Evolutionary conservation across 2,888 invertebrate genomes (phyloP), one percentile per base, ranked within the genome.

Genomic region (Pimpla rufipes): DNA sequence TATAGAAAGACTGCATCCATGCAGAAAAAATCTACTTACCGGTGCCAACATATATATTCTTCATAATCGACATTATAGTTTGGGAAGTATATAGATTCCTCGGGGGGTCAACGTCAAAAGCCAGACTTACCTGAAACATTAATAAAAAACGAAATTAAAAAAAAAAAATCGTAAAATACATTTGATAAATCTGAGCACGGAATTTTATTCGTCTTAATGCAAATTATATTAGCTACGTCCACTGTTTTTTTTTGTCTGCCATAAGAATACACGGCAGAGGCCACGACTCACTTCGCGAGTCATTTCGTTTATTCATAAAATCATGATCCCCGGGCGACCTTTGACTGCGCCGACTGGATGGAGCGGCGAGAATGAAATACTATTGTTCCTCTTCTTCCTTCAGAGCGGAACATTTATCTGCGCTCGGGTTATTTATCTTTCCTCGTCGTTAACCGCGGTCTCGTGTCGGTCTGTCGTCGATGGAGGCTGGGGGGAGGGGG

Each of bases 61-160:
- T 35, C 35, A 35, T 1, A 4, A 23, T 29, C 35, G 23, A 13
- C 11, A 21, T 42, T n/a, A 10, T 35, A 40, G 40, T 62, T 70
- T 18, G 8, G 3, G 11, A n/a, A 37, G 18, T 37, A 11, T 21
- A 37, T 29, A 40, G 11, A 68, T 47, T 50, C 45, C 35, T 55
- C 13, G 23, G 42, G 23, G 42, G 35, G 7, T 64, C 10, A 42
- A 5, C 40, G 13, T 42, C 37, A 16, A 1, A 37, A 47, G 16
- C 1, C 23, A 13, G 64, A 90, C 90, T 90, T 88, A 90, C 90
- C 90, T 90, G 86, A 81, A 90, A 90, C 88, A 88, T 80, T 66
- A 74, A 86, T 77, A 85, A 68, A 47, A 50, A 70, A 47, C 45
- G 47, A 37, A 47, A 77, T 29, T 18, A 71, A 11, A 74, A 45